These are phyloP conservation scores for Ibidorhyncha struthersii DNA, from an alignment of 2,113 vertebrate genomes.

Conservation along the genomic window DNA sequence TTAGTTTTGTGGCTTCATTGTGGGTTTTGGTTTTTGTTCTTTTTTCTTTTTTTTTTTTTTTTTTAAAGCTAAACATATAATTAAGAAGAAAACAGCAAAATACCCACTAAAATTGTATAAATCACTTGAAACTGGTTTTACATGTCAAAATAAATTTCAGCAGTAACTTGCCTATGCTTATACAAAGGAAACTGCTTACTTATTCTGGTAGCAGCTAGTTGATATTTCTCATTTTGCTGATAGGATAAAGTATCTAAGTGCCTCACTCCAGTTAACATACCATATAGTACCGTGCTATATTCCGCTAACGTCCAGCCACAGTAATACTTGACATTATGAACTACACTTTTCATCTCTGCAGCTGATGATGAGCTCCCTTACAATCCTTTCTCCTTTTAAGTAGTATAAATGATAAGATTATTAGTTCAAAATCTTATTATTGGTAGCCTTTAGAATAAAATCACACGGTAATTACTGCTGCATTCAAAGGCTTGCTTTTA, in stretches of 20 bases:
- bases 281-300: background rate
- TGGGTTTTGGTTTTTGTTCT: background rate
- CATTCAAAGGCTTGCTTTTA: background rate
- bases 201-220: background rate
- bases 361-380: background rate
- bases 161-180: background rate
- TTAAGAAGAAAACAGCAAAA: background rate
- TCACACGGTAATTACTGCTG: background rate
- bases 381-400: background rate
- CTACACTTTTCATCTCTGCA: background rate
- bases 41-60: background rate
- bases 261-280: background rate
- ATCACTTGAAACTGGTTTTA: background rate
- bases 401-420: background rate
- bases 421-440: background rate
- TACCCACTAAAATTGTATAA: background rate
- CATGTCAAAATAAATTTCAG: background rate
- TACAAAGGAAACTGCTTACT: background rate
- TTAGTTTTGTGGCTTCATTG: background rate
- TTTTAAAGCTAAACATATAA: background rate
- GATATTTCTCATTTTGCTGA: background rate
- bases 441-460: conserved; percentile 1
- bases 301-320: background rate
- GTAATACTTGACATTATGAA: background rate
- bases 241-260: no score